Base-by-base conservation (phyloP, 1,140 invertebrate genomes). In the Drosophila mauritiana region DNA sequence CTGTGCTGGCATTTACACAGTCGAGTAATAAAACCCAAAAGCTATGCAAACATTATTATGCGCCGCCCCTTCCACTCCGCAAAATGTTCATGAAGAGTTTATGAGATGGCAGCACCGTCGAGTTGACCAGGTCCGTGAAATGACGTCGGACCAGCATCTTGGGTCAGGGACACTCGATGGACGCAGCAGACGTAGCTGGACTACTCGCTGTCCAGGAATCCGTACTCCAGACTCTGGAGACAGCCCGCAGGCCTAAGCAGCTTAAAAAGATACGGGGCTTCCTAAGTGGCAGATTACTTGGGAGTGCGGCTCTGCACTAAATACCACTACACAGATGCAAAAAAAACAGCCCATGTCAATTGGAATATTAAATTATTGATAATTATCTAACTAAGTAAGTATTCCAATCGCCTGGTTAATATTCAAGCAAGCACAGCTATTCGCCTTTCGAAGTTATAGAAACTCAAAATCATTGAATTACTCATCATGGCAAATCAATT, bases 11-110 rank as follows among this genome's bases (percentile, higher is more conserved):
- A 85, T 85, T 85, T 85, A 75, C 82, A 85, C 78, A 82, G 74
- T 45, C 83, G 46, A 82, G 79, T 82, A 78, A 82, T 84, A 85
- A 85, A 73, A 88, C 74, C 82, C 61, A 82, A 86, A 85, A 88
- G 82, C 82, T 85, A 88, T 82, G 83, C 83, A 85, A 85, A 85
- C 82, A 85, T 82, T 85, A 88, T 85, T 85, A 85, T 81, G 74
- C 69, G 76, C 39, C 45, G 58, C 43, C 52, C 55, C 51, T 25
- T 40, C 37, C 8, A 31, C 49, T 55, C 48, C 55, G 11, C 45
- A 36, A 22, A 31, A 40, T 42, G 69, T 64, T 49, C 69, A 49
- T 59, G 53, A 73, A 73, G 61, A 73, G 79, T 73, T 73, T 73
- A 68, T 67, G 78, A 78, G 73, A 73, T 54, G 46, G 73, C 42